These are phyloP conservation scores for Zalophus californianus DNA, from an alignment of 2,797 vertebrate genomes.

Conservation along the genomic window DNA sequence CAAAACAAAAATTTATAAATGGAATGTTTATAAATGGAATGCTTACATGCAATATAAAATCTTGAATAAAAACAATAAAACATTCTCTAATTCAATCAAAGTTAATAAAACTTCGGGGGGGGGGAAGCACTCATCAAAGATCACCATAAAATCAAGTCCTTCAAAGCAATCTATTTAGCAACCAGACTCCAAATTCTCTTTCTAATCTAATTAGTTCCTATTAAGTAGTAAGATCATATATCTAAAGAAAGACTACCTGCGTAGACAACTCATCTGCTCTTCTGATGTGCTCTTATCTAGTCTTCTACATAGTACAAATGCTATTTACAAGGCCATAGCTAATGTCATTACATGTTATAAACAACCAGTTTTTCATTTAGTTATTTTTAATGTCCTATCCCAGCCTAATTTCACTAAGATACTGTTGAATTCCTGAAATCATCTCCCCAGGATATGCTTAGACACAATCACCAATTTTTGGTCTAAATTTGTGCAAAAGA, in stretches of 20 bases:
- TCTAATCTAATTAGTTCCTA: conserved; percentile 61
- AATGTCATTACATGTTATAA: conserved; percentile 9
- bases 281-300: not conserved
- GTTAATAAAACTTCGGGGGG: not conserved
- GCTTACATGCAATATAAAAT: conserved; percentile 53
- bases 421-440: conserved; percentile 33
- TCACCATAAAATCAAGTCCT: conserved; percentile 55
- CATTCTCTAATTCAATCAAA: conserved; percentile 57
- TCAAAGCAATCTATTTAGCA: conserved; percentile 55
- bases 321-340: conserved; percentile 16
- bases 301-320: not conserved
- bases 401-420: conserved; percentile 29
- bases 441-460: conserved; percentile 50
- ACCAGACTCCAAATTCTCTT: conserved; percentile 56
- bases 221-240: conserved; percentile 30
- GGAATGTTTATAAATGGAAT: conserved; percentile 44
- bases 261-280: not conserved
- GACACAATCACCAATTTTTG: conserved; percentile 23
- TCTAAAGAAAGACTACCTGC: not conserved
- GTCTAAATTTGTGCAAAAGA: not conserved
- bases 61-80: conserved; percentile 64
- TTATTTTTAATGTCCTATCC: not conserved
- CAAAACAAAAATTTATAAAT: conserved; percentile 42
- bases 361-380: conserved; percentile 36
- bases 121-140: not conserved